These are phyloP conservation scores for Laothoe populi DNA, from an alignment of 2,888 invertebrate genomes.

Conservation along the genomic window DNA sequence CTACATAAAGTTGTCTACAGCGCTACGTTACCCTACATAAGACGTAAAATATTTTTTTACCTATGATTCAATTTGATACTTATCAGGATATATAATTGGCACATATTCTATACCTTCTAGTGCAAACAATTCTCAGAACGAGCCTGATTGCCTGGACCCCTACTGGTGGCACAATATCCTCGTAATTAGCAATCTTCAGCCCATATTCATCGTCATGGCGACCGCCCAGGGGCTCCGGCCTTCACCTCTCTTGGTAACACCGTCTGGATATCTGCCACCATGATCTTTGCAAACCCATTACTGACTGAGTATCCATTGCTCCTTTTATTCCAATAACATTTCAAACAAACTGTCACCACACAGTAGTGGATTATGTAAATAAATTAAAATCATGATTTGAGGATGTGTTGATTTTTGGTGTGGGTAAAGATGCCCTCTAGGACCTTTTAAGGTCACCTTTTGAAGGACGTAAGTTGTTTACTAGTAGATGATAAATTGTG, in stretches of 20 bases:
- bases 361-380: not conserved
- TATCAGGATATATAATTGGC: not conserved
- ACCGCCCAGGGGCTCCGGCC: slow-evolving; percentile 17
- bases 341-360: not conserved
- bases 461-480: slow-evolving; percentile 36
- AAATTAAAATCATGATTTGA: not conserved
- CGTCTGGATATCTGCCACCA: slow-evolving; percentile 11
- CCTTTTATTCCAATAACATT: not conserved
- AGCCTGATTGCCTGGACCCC: not conserved
- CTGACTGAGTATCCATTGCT: not conserved
- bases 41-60: too few relatives aligned
- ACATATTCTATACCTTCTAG: not conserved
- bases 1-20: too few relatives aligned
- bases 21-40: too few relatives aligned
- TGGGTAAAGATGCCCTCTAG: slow-evolving; percentile 12
- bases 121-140: slow-evolving; percentile 5
- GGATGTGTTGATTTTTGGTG: not conserved
- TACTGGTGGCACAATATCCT: slow-evolving; percentile 14
- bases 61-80: too few relatives aligned
- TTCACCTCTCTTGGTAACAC: slow-evolving; percentile 20
- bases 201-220: slow-evolving; percentile 20
- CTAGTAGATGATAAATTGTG: slow-evolving; percentile 18
- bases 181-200: slow-evolving; percentile 12
- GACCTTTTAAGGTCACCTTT: slow-evolving; percentile 19
- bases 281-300: not conserved